Conservation (phyloP, 2,113 vertebrate genomes). For the Talpa occidentalis region DNA sequence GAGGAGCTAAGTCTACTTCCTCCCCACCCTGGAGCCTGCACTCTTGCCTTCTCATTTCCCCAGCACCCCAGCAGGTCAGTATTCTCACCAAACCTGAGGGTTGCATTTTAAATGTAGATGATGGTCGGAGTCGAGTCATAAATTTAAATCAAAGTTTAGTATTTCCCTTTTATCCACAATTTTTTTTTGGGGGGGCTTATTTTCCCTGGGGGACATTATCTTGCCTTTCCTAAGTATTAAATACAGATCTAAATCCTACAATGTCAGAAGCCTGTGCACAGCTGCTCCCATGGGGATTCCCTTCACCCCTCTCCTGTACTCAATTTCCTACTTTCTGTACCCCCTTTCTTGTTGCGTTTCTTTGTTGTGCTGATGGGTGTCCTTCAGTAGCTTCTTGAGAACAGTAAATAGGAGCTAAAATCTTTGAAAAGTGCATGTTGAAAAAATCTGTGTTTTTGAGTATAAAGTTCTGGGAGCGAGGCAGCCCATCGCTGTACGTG, state of each 20-base stretch:
- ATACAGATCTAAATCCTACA: not conserved
- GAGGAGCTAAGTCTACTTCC: not conserved
- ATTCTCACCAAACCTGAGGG: not conserved
- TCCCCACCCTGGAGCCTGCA: fast-evolving
- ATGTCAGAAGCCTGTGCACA: not conserved
- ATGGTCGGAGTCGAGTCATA: not conserved
- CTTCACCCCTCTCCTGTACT: not conserved
- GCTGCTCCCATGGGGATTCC: not conserved
- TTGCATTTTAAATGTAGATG: not conserved
- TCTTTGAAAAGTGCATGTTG: not conserved
- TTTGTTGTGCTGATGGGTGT: not conserved
- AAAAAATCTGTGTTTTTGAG: not conserved
- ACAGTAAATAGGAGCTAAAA: not conserved
- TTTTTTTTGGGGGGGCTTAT: not conserved
- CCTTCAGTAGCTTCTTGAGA: not conserved
- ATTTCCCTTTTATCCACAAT: not conserved
- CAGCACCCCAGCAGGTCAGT: not conserved
- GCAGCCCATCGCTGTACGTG: not conserved
- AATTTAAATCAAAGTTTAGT: not conserved
- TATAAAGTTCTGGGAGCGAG: not conserved
- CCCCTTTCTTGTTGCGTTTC: not conserved
- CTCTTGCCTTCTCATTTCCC: not conserved
- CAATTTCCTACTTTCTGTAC: not conserved
- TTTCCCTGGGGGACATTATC: not conserved
- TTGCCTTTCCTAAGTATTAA: not conserved